Evolutionary conservation across 2,797 vertebrate species (phyloP), one percentile per base, ranked within the genome.

Genomic region (Benthosema pterotum): DNA sequence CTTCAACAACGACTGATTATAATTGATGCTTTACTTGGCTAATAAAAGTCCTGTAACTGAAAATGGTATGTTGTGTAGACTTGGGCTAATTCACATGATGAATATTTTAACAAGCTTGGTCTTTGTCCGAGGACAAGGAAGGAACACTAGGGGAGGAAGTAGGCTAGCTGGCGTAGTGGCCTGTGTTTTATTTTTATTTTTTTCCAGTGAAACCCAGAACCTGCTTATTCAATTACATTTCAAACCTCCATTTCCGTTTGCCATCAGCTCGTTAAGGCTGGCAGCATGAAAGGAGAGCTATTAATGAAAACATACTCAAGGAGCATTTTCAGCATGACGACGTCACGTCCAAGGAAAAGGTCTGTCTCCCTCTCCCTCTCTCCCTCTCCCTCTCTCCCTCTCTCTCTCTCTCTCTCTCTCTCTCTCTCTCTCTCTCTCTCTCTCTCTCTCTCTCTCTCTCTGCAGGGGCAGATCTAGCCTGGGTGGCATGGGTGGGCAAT

Each of bases 201-300:
- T 63, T 42, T 51, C 61, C 60, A 72, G 13, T 57, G 52, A 75
- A 74, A 79, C 67, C 52, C 75, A 79, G 65, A 74, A 81, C 83
- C 69, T 78, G 70, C 79, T 83, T 74, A 85, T 89, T 87, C 84
- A 52, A 81, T 90, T 86, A 85, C 77, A 83, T 86, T 85, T 83
- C 67, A 74, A 79, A 82, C 65, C 78, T 84, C 79, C 58, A 81
- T 84, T 83, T 87, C 86, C 78, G 73, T 73, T 85, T 69, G 81
- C 79, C 74, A 74, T 84, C 75, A 69, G 73, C 77, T 85, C 64
- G 64, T 88, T 87, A 77, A 28, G 71, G 79, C 67, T 68, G 79
- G 82, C 69, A 32, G 75, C 72, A 81, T 80, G 79, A 85, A 75
- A 74, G 77, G 73, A 74, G 19, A n/a, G 65, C 76, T 80, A 81